Percentiles rank a stretch among this genome's conserved stretches.
Conservation (phyloP, 2,797 vertebrate species). For the Sebastes iracundus region DNA sequence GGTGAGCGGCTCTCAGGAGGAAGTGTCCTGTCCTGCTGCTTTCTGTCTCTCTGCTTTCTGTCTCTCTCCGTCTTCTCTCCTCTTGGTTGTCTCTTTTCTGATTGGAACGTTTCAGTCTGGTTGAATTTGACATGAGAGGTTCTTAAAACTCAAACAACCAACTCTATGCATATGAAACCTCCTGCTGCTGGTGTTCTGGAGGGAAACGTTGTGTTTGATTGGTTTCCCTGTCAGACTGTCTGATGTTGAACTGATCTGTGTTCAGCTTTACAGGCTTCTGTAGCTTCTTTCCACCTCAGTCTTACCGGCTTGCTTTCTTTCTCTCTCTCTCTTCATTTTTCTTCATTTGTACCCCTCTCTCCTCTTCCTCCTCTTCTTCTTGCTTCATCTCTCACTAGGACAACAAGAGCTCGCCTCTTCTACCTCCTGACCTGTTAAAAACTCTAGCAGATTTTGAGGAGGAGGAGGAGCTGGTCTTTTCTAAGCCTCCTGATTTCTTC, state of each 20-base stretch:
- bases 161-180: too few species aligned
- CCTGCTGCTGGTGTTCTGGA: too few species aligned
- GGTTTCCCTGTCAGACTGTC: too few species aligned
- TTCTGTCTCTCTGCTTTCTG: background rate
- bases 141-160: background rate
- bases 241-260: too few species aligned
- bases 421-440: constrained; percentile 99
- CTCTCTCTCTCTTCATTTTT: background rate
- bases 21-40: background rate
- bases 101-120: background rate
- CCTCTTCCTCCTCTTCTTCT: constrained; percentile 16
- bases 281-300: constrained; percentile 24
- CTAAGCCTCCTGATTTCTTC: constrained; percentile 99
- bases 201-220: too few species aligned
- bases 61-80: background rate
- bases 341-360: background rate
- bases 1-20: constrained; percentile 76
- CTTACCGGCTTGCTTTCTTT: constrained; percentile 54
- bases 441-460: constrained; percentile 99
- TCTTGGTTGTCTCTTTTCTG: background rate
- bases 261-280: constrained; percentile 1
- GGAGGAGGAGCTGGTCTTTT: constrained; percentile 98
- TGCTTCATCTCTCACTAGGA: constrained; percentile 84
- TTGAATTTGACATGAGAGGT: background rate
- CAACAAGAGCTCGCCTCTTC: constrained; percentile 98